These are phyloP conservation scores for Pelvicachromis taeniatus DNA, from an alignment of 2,113 vertebrate species.

Conservation along the genomic window DNA sequence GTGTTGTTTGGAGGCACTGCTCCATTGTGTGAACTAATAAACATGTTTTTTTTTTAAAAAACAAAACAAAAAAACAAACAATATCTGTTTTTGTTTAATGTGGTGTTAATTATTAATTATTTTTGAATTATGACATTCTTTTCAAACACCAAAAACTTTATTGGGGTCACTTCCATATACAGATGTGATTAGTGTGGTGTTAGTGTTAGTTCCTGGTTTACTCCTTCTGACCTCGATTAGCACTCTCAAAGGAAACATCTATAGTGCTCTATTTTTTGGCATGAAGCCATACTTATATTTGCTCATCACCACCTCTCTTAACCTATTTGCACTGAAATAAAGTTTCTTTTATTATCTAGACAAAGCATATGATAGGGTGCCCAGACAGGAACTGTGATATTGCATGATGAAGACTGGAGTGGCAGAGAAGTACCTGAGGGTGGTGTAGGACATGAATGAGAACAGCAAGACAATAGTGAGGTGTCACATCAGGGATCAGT, in stretches of 20 bases:
- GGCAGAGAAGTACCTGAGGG: background rate
- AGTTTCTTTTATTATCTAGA: too few species aligned
- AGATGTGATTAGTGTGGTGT: background rate
- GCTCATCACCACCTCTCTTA: background rate
- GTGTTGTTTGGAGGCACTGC: constrained; percentile 48
- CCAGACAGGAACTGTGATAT: background rate
- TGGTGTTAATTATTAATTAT: background rate
- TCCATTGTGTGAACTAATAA: constrained; percentile 66
- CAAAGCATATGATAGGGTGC: background rate
- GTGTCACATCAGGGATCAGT: background rate
- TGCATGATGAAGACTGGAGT: background rate
- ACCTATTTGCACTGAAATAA: too few species aligned
- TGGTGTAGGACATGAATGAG: background rate
- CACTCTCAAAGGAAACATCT: background rate
- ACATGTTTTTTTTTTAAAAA: constrained; percentile 39
- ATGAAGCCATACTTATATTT: background rate
- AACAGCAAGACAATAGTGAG: too few species aligned
- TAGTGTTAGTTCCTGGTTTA: background rate
- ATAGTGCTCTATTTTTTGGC: background rate
- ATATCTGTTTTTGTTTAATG: background rate
- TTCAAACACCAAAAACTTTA: background rate
- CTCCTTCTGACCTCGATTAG: background rate
- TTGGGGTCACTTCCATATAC: background rate
- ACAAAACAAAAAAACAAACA: background rate
- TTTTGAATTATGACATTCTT: background rate